Percentiles rank a stretch among this genome's conserved stretches.
phyloP scores from a whole-genome alignment of 1,140 invertebrate genomes.

The Cydia pomonella region DNA sequence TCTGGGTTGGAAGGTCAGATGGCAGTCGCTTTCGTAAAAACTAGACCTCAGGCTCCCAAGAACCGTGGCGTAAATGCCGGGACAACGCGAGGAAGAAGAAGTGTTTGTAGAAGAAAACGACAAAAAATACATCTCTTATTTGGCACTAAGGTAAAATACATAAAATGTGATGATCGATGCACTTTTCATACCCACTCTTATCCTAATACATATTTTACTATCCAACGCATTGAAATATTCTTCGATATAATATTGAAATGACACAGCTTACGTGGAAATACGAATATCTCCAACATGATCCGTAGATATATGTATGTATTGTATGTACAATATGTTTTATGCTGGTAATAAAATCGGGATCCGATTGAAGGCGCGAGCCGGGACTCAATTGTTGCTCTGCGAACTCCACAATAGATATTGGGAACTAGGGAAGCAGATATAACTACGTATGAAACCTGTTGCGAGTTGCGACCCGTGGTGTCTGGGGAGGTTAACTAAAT shows the following conservation, averaged over 20 bases:
- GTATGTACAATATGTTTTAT: constrained; percentile 41
- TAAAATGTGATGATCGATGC: too few relatives aligned
- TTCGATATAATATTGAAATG: neutral
- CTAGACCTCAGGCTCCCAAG: too few relatives aligned
- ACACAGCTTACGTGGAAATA: neutral
- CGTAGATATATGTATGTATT: neutral
- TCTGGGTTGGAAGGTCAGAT: too few relatives aligned
- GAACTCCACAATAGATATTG: constrained; percentile 45
- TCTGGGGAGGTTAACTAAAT: constrained; percentile 8
- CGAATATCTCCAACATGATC: constrained; percentile 17
- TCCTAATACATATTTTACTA: neutral
- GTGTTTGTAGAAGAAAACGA: too few relatives aligned
- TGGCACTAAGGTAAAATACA: too few relatives aligned
- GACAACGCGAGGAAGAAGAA: too few relatives aligned
- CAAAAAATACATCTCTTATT: too few relatives aligned
- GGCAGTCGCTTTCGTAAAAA: too few relatives aligned
- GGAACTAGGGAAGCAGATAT: constrained; percentile 38
- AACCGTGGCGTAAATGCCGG: too few relatives aligned
- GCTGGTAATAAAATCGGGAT: constrained; percentile 43
- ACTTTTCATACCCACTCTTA: too few relatives aligned
- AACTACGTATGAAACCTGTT: constrained; percentile 19
- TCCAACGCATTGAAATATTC: neutral
- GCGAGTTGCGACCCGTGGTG: constrained; percentile 13
- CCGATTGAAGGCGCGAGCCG: constrained; percentile 42
- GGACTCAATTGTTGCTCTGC: constrained; percentile 45